Base-by-base conservation (phyloP, 2,888 invertebrate species). In the Andrena dorsata region DNA sequence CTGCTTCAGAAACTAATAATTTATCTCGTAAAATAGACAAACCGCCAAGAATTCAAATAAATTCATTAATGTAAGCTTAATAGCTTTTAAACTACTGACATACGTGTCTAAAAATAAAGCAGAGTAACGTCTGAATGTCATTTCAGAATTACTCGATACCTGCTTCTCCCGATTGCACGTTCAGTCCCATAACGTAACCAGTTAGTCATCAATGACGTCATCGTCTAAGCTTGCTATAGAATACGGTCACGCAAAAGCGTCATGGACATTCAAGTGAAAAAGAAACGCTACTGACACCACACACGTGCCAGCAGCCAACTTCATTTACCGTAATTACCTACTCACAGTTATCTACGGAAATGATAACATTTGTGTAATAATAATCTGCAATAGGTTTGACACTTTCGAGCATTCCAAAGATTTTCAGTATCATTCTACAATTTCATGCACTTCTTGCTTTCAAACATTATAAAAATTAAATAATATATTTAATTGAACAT, bases 171-270 rank as follows among this genome's bases (percentile, higher is more conserved):
- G 20, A 61, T 51, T 60, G 32, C 35, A 16, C 68, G 73, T 35
- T 82, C 70, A 20, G 60, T 30, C 66, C 81, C 88, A 79, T 90
- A 90, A 90, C 86, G 88, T 90, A 91, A 92, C 86, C 89, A 86
- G 76, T 86, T 75, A 88, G 87, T 86, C 82, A 89, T 90, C 89
- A 85, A 60, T 93, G 92, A 92, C 92, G 92, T 92, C 92, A 92
- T 56, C 90, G 91, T 90, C 91, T 90, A 90, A 91, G 88, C 86
- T 85, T 87, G 90, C 85, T 75, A 75, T 66, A 76, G 80, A 85
- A 86, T 82, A 85, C 83, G 74, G 80, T 80, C 79, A 84, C 80
- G 80, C 53, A 80, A 69, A 85, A 86, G 87, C 84, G 86, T 88
- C 84, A 87, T 78, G 69, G 68, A 58, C 78, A 68, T 20, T 63